Conservation (phyloP, 2,113 vertebrate species). For the Cyanocitta stelleri region DNA sequence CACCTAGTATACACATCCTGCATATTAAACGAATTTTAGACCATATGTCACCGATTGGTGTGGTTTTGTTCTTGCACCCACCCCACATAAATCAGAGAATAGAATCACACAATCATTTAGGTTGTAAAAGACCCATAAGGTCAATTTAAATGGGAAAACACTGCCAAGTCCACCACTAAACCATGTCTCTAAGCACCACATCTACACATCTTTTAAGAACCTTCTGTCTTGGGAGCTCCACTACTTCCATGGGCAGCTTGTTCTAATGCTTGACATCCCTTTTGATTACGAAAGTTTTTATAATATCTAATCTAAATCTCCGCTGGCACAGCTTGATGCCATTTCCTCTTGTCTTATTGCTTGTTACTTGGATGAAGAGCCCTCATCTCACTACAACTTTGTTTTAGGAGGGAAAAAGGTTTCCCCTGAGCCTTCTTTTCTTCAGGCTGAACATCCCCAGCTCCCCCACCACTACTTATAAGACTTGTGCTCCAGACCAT, state of each 20-base stretch:
- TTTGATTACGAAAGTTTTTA: rapidly evolving
- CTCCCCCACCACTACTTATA: not conserved
- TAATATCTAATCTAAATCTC: not conserved
- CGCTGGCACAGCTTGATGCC: not conserved
- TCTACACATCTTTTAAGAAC: not conserved
- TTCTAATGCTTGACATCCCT: not conserved
- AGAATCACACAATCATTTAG: not conserved
- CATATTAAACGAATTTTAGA: not conserved
- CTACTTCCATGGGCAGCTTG: not conserved
- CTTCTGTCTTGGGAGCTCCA: not conserved
- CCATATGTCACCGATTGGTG: too few relatives aligned
- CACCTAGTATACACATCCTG: not conserved
- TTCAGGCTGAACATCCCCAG: not conserved
- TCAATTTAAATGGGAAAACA: rapidly evolving
- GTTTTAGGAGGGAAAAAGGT: not conserved
- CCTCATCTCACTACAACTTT: not conserved
- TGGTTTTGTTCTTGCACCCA: not conserved
- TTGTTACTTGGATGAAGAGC: not conserved
- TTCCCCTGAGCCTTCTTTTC: not conserved
- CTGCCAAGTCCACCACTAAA: not conserved
- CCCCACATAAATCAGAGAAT: not conserved
- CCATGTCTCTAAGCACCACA: not conserved
- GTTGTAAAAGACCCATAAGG: not conserved
- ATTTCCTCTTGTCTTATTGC: not conserved
- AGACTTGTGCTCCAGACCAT: not conserved